Conservation (phyloP, 1,140 invertebrate species). For the Drosophila insularis region DNA sequence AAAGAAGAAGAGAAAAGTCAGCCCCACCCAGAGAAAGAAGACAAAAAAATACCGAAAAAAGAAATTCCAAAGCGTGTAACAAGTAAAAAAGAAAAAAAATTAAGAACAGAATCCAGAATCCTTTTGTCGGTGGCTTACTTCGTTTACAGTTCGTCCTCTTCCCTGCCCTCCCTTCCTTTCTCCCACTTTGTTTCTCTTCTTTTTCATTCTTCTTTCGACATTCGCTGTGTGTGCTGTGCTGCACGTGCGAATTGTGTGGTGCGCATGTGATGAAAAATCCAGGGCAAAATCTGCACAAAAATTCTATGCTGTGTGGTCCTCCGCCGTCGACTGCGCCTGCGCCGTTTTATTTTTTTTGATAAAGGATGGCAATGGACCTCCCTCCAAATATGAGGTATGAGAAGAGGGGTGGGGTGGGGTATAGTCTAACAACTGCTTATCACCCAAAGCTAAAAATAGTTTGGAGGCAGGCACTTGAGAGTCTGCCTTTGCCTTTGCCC, state of each 20-base stretch:
- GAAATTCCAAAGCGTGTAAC: slow-evolving; percentile 62
- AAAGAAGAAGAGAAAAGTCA: not conserved
- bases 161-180: too few species aligned
- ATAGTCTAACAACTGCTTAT: slow-evolving; percentile 1
- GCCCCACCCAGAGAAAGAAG: slow-evolving; percentile 41
- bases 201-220: not conserved
- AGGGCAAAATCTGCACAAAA: slow-evolving; percentile 64
- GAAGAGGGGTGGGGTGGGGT: not conserved
- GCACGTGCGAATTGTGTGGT: slow-evolving; percentile 57
- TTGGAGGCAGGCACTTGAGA: slow-evolving; percentile 19
- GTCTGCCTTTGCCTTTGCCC: slow-evolving; percentile 5
- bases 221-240: slow-evolving; percentile 17
- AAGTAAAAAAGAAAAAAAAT: slow-evolving; percentile 44
- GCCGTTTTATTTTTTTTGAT: not conserved
- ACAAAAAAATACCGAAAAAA: slow-evolving; percentile 7
- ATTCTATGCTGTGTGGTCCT: not conserved
- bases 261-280: slow-evolving; percentile 75
- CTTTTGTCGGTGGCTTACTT: slow-evolving; percentile 6
- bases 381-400: too few species aligned
- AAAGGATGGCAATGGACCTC: not conserved
- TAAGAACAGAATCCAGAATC: slow-evolving; percentile 1
- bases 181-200: slow-evolving; percentile 4
- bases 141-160: not conserved
- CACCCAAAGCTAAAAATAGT: slow-evolving; percentile 54
- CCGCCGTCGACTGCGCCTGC: slow-evolving; percentile 38